Percentiles rank a stretch among this genome's conserved stretches.
Evolutionary conservation across 37 sponge, comb jelly and placozoan species (phyloP).

Genomic region (Mnemiopsis leidyi): DNA sequence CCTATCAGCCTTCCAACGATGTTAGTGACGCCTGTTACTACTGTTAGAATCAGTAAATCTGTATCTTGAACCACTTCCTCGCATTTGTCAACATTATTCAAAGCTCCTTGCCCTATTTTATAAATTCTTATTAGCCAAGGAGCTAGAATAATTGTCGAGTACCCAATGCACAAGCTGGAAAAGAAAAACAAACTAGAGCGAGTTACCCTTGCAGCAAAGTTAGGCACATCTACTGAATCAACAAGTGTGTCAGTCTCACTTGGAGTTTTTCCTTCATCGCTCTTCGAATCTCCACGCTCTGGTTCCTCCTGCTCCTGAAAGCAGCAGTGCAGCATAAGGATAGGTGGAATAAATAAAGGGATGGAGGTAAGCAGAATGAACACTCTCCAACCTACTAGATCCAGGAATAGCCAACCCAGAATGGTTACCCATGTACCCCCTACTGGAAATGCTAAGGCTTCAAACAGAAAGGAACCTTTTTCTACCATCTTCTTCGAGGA

Average conservation of each 20-base stretch:
- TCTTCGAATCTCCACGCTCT: too few species aligned
- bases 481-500: not conserved
- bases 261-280: too few species aligned
- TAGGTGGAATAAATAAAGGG: too few species aligned
- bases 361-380: too few species aligned
- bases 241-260: too few species aligned
- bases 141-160: not conserved
- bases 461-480: not conserved
- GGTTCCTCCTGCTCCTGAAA: too few species aligned
- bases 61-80: not conserved
- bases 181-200: not conserved
- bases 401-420: too few species aligned
- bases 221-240: not conserved
- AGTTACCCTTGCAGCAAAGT: not conserved
- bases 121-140: too few species aligned
- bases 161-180: not conserved
- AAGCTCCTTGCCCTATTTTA: not conserved
- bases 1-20: too few species aligned
- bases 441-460: not conserved
- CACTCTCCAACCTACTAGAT: too few species aligned
- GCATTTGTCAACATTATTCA: not conserved
- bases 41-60: not conserved
- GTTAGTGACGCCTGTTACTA: not conserved
- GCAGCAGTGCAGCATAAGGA: too few species aligned
- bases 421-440: too few species aligned